Conservation (phyloP, 1,140 invertebrate species). For the Ectropis grisescens region DNA sequence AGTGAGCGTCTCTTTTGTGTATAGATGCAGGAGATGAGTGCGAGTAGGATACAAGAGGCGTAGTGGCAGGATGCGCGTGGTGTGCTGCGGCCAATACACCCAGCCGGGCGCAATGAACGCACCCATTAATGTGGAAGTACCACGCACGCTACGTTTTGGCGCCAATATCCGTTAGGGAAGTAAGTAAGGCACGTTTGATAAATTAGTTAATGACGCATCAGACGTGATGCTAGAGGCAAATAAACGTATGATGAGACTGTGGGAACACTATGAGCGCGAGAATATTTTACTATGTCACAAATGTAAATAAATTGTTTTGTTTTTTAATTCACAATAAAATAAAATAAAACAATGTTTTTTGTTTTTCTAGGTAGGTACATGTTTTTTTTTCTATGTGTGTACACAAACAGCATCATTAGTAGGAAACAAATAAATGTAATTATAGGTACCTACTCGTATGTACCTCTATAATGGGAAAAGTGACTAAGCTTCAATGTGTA, state of each 20-base stretch:
- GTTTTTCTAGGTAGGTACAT: background rate
- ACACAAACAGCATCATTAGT: too few relatives aligned
- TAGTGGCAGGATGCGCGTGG: constrained; percentile 65
- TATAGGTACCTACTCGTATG: background rate
- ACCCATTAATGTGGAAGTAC: constrained; percentile 53
- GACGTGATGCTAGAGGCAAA: too few relatives aligned
- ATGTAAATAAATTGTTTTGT: background rate
- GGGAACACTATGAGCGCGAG: background rate
- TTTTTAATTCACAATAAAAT: background rate
- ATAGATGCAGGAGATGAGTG: constrained; percentile 19
- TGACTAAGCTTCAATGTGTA: background rate
- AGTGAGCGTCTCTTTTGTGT: constrained; percentile 42
- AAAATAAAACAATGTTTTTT: background rate
- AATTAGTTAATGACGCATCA: too few relatives aligned
- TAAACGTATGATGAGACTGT: background rate
- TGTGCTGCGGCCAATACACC: constrained; percentile 62
- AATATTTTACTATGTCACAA: background rate
- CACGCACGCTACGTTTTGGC: constrained; percentile 59
- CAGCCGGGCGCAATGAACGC: constrained; percentile 63
- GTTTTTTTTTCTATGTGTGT: too few relatives aligned
- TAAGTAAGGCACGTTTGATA: too few relatives aligned
- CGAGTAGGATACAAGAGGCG: constrained; percentile 45
- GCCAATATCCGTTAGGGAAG: constrained; percentile 49
- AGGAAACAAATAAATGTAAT: background rate
- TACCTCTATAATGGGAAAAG: background rate